Evolutionary conservation across 2,888 invertebrate genomes (phyloP).

Genomic region (Drosophila barbarae): DNA sequence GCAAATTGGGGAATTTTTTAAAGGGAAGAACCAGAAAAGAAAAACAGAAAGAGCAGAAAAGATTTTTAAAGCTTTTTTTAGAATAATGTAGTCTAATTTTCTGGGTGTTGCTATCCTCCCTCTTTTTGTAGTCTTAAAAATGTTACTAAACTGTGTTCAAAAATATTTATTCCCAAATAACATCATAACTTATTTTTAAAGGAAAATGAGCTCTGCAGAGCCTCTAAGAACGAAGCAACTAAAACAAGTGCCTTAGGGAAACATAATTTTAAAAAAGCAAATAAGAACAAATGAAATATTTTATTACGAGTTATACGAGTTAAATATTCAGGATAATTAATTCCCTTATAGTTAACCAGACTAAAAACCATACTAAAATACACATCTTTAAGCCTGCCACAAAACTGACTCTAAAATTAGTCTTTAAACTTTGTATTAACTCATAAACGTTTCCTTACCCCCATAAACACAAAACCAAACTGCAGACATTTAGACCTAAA

Average conservation of each 20-base stretch:
- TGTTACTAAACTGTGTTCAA: background rate
- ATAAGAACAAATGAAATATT: background rate
- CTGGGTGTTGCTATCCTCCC: background rate
- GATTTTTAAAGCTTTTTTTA: background rate
- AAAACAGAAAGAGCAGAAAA: background rate
- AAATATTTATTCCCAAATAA: background rate
- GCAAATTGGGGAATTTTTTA: background rate
- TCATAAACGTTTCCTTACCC: constrained; percentile 19
- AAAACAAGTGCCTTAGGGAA: background rate
- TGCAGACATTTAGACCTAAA: constrained; percentile 10
- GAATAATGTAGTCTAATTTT: background rate
- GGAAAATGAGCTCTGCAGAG: background rate
- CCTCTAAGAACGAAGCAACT: background rate
- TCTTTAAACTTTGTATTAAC: constrained; percentile 13
- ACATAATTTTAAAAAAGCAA: background rate
- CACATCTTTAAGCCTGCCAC: background rate
- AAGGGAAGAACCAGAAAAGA: no score
- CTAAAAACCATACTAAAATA: background rate
- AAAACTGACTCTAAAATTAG: constrained; percentile 22
- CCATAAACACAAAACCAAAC: constrained; percentile 19
- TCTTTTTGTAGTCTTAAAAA: background rate
- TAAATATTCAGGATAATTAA: no score
- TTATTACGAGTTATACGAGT: background rate
- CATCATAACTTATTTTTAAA: background rate
- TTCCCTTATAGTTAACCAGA: no score